Evolutionary conservation across 2,113 vertebrate species (phyloP).

Genomic region (Hyperopisus bebe): DNA sequence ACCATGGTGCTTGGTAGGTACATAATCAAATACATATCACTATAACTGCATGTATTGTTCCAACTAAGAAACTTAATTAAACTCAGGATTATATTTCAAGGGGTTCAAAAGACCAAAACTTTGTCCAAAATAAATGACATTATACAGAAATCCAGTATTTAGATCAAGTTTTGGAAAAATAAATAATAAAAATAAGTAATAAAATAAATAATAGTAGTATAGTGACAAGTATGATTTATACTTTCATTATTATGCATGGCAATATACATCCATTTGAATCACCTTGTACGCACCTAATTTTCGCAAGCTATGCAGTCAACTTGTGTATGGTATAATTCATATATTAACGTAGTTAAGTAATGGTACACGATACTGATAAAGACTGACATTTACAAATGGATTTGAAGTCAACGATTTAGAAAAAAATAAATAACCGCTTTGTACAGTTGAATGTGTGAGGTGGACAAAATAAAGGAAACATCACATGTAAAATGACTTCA

Average conservation of each 20-base stretch:
- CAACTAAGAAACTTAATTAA: background rate
- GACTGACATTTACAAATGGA: background rate
- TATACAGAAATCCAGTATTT: background rate
- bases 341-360: background rate
- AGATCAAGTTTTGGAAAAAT: background rate
- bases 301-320: background rate
- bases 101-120: background rate
- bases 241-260: background rate
- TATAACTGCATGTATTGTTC: background rate
- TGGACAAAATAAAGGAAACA: background rate
- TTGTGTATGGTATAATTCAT: background rate
- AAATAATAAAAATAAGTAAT: too few species aligned
- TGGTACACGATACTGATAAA: background rate
- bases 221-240: background rate
- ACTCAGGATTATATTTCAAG: background rate
- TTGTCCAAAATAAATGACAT: background rate
- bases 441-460: background rate
- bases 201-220: background rate
- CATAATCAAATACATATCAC: background rate
- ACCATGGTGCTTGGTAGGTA: constrained; percentile 80
- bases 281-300: background rate
- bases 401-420: background rate
- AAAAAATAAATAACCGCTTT: background rate
- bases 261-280: background rate
- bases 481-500: background rate